A percentile compares a stretch with the other conserved stretches of the same genome.
These are phyloP conservation scores for Nipponia nippon DNA, from an alignment of 2,113 vertebrate genomes.

Conservation along the genomic window DNA sequence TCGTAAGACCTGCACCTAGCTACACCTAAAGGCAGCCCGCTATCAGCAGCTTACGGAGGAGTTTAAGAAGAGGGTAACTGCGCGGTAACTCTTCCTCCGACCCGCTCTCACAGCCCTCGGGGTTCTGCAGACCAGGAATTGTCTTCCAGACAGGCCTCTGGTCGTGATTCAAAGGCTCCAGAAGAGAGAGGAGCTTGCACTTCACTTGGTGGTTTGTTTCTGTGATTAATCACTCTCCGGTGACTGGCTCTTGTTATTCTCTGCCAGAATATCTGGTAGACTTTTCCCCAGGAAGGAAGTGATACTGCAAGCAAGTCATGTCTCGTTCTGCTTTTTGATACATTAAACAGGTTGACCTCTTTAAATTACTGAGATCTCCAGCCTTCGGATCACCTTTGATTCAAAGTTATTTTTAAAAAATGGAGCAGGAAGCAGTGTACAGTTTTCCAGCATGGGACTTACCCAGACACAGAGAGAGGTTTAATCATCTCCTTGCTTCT, in stretches of 20 bases:
- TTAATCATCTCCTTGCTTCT: neutral
- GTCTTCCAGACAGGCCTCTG: neutral
- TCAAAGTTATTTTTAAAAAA: slow-evolving; percentile 45
- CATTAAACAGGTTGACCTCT: slow-evolving; percentile 40
- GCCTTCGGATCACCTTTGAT: slow-evolving; percentile 18
- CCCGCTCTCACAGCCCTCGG: neutral
- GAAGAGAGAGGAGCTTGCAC: slow-evolving; percentile 8
- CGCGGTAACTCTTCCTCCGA: fast-evolving
- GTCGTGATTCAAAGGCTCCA: slow-evolving; percentile 26
- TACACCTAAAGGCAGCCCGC: neutral
- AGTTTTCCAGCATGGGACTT: neutral
- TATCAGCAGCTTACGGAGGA: neutral
- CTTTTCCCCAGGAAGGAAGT: slow-evolving; percentile 7
- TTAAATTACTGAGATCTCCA: slow-evolving; percentile 31
- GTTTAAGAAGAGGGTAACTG: neutral
- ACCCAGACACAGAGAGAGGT: neutral
- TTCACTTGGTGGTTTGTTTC: slow-evolving; percentile 19
- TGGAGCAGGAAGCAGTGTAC: neutral
- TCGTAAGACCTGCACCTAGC: neutral
- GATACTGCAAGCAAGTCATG: slow-evolving; percentile 37
- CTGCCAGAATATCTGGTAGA: slow-evolving; percentile 16
- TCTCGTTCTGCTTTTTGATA: slow-evolving; percentile 3
- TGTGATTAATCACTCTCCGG: slow-evolving; percentile 36
- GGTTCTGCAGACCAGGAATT: neutral
- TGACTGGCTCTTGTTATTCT: slow-evolving; percentile 9